phyloP scores from a whole-genome alignment of 2,797 vertebrate genomes.

The Danio jaintianensis region DNA sequence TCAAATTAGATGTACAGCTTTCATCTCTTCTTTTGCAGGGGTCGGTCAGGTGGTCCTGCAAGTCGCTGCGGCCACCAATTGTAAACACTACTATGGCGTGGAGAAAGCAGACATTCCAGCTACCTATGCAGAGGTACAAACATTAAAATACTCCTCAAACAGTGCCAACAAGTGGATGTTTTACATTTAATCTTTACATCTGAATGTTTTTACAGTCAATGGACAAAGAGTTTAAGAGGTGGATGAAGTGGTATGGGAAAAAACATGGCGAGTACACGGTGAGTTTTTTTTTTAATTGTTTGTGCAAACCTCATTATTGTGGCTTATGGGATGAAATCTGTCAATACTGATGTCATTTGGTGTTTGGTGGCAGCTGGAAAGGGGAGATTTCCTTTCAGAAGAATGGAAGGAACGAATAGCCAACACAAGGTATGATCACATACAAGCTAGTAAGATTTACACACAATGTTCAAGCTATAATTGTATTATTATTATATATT shows the following conservation, averaged over 20 bases:
- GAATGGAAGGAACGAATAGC: conserved; percentile 98
- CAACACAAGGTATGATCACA: conserved; percentile 90
- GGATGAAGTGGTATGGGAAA: conserved; percentile 99
- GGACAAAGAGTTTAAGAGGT: conserved; percentile 98
- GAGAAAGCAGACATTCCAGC: conserved; percentile 99
- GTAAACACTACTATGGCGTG: conserved; percentile 98
- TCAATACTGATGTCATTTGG: background rate
- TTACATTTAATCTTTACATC: background rate
- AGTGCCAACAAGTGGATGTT: background rate
- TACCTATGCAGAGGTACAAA: conserved; percentile 95
- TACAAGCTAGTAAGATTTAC: background rate
- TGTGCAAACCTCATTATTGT: background rate
- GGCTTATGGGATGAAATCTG: background rate
- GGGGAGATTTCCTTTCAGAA: conserved; percentile 98
- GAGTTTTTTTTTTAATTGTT: conserved; percentile 60
- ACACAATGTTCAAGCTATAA: no score
- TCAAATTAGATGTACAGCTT: no score
- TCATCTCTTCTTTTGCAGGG: conserved; percentile 75
- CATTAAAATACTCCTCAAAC: background rate
- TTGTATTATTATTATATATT: no score
- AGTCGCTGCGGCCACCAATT: conserved; percentile 96
- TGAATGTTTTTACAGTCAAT: conserved; percentile 82
- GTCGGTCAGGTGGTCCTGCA: conserved; percentile 98
- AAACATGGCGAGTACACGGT: conserved; percentile 99
- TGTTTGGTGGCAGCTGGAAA: conserved; percentile 88